Evolutionary conservation across 2,797 vertebrate genomes (phyloP), one percentile per base, ranked within the genome.

Genomic region (Chromis chromis): DNA sequence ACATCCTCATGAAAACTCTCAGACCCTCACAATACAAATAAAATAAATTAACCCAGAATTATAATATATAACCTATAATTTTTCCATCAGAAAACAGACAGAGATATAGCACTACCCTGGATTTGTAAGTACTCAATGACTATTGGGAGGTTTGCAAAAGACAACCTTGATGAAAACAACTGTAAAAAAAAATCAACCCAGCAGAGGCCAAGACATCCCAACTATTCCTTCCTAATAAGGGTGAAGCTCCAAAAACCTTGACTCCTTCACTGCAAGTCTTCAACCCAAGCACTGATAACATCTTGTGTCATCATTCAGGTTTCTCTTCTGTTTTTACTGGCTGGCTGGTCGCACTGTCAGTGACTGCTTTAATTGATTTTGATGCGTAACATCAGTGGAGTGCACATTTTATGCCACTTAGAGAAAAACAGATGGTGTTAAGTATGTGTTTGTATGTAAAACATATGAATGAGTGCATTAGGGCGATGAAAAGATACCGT

Each of bases 271-370:
- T 53, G 33, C 33, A 6, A 46, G 58, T 28, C 44, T 56, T 17
- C 4, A 50, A 21, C 6, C n/a, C 31, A 25, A 24, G 27, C 39
- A 2, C 12, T 65, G 53, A 55, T 66, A 36, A 66, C 27, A 22
- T 52, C 50, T 36, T 3, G 21, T 66, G 49, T 61, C 63, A 52
- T 67, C n/a, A 21, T 50, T 27, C 14, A 19, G 17, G 19, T 42
- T 42, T 13, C 68, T 72, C 4, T 66, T 49, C 14, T 57, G 16
- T 33, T 74, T 60, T 61, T 65, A 69, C 28, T 59, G 46, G 28
- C 42, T 49, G 31, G 54, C 46, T 42, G 14, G 33, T 5, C 13
- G 13, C 8, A 42, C 25, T 31, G 24, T 17, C 0, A 44, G 11
- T 14, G 44, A 49, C 39, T 62, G 19, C 21, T 27, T 50, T 50